Percentiles rank a stretch among this genome's conserved stretches.
Evolutionary conservation across 2,797 vertebrate species (phyloP).

Genomic region (Scleropages formosus): DNA sequence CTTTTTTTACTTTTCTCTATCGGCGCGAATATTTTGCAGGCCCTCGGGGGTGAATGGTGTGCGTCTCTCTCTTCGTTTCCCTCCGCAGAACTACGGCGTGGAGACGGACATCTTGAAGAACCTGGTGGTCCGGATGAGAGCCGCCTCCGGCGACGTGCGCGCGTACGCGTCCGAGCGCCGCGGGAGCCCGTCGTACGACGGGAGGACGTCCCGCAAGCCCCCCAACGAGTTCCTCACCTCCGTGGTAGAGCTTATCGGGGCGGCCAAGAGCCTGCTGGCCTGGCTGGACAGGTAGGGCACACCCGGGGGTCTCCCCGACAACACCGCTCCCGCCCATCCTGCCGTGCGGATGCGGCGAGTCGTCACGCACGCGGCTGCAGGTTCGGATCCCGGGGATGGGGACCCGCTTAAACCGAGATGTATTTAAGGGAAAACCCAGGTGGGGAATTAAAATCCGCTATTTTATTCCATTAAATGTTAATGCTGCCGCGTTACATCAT

Average conservation of each 20-base stretch:
- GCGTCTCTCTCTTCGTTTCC: not conserved
- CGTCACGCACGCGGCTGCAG: no score
- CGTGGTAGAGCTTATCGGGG: constrained; percentile 92
- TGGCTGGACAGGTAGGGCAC: constrained; percentile 87
- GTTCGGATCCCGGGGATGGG: no score
- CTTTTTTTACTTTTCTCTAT: not conserved
- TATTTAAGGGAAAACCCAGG: no score
- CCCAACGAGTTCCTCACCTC: constrained; percentile 95
- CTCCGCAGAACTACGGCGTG: constrained; percentile 88
- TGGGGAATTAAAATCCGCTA: no score
- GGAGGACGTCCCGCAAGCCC: constrained; percentile 78
- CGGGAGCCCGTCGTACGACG: constrained; percentile 78
- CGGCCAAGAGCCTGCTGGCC: constrained; percentile 89
- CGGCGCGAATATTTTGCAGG: not conserved
- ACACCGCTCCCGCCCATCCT: no score
- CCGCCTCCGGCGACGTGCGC: constrained; percentile 83
- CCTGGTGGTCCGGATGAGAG: constrained; percentile 84
- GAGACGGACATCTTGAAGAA: constrained; percentile 95
- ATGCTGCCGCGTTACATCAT: not conserved
- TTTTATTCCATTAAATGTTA: no score
- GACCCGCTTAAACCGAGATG: no score
- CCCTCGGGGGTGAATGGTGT: not conserved
- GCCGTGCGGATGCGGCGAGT: no score
- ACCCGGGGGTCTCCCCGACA: not conserved
- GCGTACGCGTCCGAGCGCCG: constrained; percentile 81